Conservation (phyloP, 2,888 invertebrate species). For the Lomographa bimaculata region DNA sequence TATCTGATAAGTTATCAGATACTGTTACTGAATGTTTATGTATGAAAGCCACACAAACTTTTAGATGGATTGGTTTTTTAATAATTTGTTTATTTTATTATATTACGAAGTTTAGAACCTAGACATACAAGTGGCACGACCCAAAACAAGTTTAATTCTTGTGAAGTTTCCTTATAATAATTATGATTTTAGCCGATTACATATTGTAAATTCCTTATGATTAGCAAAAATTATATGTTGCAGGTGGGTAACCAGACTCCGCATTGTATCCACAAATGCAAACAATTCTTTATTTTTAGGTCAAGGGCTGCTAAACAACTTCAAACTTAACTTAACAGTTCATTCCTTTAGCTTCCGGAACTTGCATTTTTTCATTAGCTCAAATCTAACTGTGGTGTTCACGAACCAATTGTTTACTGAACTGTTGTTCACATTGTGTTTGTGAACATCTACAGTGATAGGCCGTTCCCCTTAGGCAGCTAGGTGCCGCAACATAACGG, state of each 20-base stretch:
- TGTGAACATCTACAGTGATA: constrained; percentile 35
- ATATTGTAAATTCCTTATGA: constrained; percentile 50
- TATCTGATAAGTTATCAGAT: too few relatives aligned
- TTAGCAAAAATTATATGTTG: constrained; percentile 71
- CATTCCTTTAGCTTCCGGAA: constrained; percentile 34
- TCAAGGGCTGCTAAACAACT: constrained; percentile 25
- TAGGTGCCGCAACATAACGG: constrained; percentile 74
- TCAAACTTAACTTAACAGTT: constrained; percentile 27
- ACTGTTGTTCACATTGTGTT: constrained; percentile 5
- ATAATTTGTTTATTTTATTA: too few relatives aligned
- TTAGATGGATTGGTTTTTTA: too few relatives aligned
- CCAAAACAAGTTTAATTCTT: too few relatives aligned
- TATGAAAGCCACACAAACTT: too few relatives aligned
- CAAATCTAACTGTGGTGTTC: constrained; percentile 24
- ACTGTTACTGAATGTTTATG: too few relatives aligned
- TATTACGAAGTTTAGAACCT: too few relatives aligned
- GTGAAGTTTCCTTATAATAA: too few relatives aligned
- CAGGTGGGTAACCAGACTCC: constrained; percentile 72
- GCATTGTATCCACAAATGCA: constrained; percentile 33
- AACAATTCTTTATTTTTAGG: constrained; percentile 36
- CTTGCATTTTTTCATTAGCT: constrained; percentile 34
- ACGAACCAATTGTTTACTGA: constrained; percentile 13
- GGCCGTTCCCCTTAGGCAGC: constrained; percentile 59
- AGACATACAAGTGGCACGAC: too few relatives aligned
- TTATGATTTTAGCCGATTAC: too few relatives aligned